A percentile compares a stretch with the other conserved stretches of the same genome.
Evolutionary conservation across 2,888 invertebrate genomes (phyloP).

Genomic region (Exephanes ischioxanthus): DNA sequence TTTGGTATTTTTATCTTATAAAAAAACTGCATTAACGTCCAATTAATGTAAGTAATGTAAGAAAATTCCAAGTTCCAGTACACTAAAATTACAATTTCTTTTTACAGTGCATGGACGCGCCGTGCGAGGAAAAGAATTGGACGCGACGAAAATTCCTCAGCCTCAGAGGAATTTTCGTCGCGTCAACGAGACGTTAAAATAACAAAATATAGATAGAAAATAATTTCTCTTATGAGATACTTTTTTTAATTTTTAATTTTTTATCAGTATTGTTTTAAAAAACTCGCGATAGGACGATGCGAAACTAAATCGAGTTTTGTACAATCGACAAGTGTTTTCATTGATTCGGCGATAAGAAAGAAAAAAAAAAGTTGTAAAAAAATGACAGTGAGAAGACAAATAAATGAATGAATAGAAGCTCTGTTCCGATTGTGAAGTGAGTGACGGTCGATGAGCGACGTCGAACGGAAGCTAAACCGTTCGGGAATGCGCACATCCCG

Average conservation of each 20-base stretch:
- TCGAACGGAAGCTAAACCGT: constrained; percentile 25
- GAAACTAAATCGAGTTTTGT: not conserved
- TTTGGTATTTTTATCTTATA: too few relatives aligned
- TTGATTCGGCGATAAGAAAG: not conserved
- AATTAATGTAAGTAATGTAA: too few relatives aligned
- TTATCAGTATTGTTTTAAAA: not conserved
- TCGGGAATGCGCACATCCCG: constrained; percentile 4
- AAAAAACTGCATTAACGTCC: too few relatives aligned
- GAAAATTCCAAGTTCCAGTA: too few relatives aligned
- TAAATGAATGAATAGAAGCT: constrained; percentile 20
- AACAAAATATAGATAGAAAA: not conserved
- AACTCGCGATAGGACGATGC: not conserved
- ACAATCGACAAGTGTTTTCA: not conserved
- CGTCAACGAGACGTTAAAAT: not conserved
- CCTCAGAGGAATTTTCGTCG: too few relatives aligned
- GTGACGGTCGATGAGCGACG: not conserved
- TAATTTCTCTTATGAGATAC: not conserved
- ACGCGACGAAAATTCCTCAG: too few relatives aligned
- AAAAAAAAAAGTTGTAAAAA: not conserved
- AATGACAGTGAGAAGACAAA: not conserved
- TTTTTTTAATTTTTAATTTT: not conserved
- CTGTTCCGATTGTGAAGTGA: constrained; percentile 7
- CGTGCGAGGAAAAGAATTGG: not conserved
- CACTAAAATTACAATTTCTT: too few relatives aligned
- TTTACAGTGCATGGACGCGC: not conserved